A percentile compares a stretch with the other conserved stretches of the same genome.
Conservation (phyloP, 2,113 vertebrate genomes). For the Scomber colias region DNA sequence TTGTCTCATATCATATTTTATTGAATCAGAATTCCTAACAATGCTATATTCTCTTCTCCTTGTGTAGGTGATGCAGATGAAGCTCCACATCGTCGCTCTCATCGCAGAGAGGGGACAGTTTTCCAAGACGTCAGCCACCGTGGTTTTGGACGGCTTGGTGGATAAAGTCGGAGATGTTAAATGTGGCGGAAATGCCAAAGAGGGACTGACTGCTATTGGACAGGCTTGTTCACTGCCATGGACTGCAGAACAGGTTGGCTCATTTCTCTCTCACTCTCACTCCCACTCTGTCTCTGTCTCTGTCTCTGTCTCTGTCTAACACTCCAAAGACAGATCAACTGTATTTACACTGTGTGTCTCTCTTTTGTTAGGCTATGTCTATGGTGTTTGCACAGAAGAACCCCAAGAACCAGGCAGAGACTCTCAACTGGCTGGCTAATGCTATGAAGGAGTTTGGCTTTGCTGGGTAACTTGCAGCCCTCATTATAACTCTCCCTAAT, state of each 20-base stretch:
- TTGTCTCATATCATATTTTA: too few relatives aligned
- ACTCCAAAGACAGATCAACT: background rate
- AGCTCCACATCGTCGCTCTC: conserved; percentile 93
- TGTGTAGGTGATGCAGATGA: conserved; percentile 97
- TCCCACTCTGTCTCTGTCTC: background rate
- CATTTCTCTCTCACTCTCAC: background rate
- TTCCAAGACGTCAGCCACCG: conserved; percentile 93
- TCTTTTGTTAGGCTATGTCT: conserved; percentile 89
- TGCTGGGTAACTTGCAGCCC: conserved; percentile 86
- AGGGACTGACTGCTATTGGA: conserved; percentile 93
- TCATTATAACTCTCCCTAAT: background rate
- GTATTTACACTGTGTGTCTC: background rate
- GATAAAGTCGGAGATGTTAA: conserved; percentile 98
- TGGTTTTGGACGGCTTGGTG: conserved; percentile 95
- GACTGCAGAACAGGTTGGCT: conserved; percentile 95
- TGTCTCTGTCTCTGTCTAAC: background rate
- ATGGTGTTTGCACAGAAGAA: conserved; percentile 97
- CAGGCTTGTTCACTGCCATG: conserved; percentile 92
- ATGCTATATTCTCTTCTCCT: background rate
- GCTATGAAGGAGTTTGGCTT: conserved; percentile 99
- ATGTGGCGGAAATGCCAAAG: conserved; percentile 95
- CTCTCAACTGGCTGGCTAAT: conserved; percentile 95
- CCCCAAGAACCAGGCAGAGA: conserved; percentile 98
- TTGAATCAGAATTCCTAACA: background rate
- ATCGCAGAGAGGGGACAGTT: conserved; percentile 94